A percentile compares a stretch with the other conserved stretches of the same genome.
These are phyloP conservation scores for Triplophysa yarkandensis DNA, from an alignment of 2,797 vertebrate genomes.

Conservation along the genomic window DNA sequence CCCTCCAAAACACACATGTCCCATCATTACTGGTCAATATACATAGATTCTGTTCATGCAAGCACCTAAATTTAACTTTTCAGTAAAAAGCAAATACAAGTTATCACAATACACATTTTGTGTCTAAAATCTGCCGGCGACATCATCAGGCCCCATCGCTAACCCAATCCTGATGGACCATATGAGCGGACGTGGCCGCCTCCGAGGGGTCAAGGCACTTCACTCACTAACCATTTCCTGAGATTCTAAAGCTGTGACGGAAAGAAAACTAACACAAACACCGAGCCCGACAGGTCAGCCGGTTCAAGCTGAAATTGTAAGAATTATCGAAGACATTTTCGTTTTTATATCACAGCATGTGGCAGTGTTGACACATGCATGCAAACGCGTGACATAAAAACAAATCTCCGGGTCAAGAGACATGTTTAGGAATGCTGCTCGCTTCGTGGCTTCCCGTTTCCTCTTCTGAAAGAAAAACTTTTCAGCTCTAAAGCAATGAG, in stretches of 20 bases:
- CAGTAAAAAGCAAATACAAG: neutral
- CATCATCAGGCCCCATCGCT: slow-evolving; percentile 33
- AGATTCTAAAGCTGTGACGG: slow-evolving; percentile 5
- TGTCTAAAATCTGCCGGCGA: too few relatives aligned
- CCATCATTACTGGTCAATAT: slow-evolving; percentile 21
- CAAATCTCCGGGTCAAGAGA: neutral
- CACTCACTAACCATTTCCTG: slow-evolving; percentile 25
- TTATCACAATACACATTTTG: too few relatives aligned
- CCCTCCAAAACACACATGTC: slow-evolving; percentile 42
- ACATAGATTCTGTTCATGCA: neutral
- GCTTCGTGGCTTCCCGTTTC: slow-evolving; percentile 28
- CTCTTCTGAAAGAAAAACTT: slow-evolving; percentile 69
- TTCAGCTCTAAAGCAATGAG: slow-evolving; percentile 60
- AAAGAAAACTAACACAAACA: slow-evolving; percentile 4
- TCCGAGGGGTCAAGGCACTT: slow-evolving; percentile 17
- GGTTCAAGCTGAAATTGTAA: neutral
- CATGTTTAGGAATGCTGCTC: neutral
- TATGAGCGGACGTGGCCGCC: slow-evolving; percentile 23
- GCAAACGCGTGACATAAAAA: neutral
- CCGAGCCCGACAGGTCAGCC: neutral
- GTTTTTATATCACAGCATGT: neutral
- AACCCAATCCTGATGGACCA: slow-evolving; percentile 42
- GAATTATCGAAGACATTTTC: neutral
- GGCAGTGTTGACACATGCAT: neutral
- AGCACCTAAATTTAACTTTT: neutral